Evolutionary conservation across 2,797 vertebrate species (phyloP), one percentile per base, ranked within the genome.

Genomic region (Sarcophilus harrisii): DNA sequence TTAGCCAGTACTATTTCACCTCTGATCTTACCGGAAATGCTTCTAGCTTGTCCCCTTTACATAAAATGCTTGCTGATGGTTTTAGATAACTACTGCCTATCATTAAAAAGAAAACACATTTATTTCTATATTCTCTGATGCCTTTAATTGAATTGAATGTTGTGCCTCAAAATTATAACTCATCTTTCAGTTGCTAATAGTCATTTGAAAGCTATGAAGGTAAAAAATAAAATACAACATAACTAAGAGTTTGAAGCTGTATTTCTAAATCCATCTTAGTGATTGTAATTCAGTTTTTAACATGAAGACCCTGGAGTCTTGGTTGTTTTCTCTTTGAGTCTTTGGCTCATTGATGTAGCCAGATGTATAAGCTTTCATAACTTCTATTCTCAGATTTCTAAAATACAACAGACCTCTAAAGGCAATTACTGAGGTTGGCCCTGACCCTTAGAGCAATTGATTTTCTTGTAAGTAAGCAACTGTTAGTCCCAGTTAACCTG

Each of bases 401-500:
- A 87, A 91, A 54, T 13, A 54, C 66, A 62, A 27, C 12, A 30
- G 11, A 14, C 49, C 66, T 90, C 54, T 57, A 58, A 73, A 60
- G 8, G 28, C 14, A 11, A 32, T 58, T 16, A 8, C 45, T 12
- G 45, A 55, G 6, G 21, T 13, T 10, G 90, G 49, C n/a, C 28
- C n/a, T 93, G 91, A 30, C 29, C 95, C 18, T 0, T 0, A 11
- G 91, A 52, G 58, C 30, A 49, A 1, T 90, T 57, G 73, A 91
- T 81, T 29, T 91, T 12, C n/a, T 62, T 13, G 94, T 95, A 94
- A 95, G 62, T 92, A 90, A 90, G 38, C 14, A 57, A n/a, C 58
- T 49, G 9, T 2, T n/a, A 60, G 2, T 90, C 52, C 93, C 1
- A 0, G 5, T 91, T 94, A 95, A 90, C 21, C 3, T 45, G 32